A percentile compares a stretch with the other conserved stretches of the same genome.
Evolutionary conservation across 2,888 invertebrate species (phyloP).

Genomic region (Rapana venosa): DNA sequence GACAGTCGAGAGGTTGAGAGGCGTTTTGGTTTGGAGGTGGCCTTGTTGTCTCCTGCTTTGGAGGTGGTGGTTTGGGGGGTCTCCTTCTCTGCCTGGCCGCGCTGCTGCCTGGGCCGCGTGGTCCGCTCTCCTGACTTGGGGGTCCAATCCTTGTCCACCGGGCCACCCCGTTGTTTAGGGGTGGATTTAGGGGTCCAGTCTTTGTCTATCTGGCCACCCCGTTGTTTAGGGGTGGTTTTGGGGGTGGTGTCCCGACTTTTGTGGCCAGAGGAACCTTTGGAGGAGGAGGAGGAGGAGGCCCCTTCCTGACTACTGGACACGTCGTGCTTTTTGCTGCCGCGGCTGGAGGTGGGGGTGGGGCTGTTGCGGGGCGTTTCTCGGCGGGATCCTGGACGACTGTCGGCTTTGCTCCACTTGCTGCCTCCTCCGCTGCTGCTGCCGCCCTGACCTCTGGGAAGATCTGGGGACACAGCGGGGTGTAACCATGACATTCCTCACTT

Average conservation of each 20-base stretch:
- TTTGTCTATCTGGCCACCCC: constrained; percentile 24
- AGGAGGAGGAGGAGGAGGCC: background rate
- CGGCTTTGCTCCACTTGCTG: constrained; percentile 31
- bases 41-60: no score
- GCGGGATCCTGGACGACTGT: constrained; percentile 53
- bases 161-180: background rate
- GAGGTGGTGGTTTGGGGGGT: no score
- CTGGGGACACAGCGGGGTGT: no score
- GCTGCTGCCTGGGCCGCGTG: no score
- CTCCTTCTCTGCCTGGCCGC: no score
- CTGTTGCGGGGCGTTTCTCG: constrained; percentile 64
- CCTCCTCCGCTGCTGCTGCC: background rate
- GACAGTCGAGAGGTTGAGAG: constrained; percentile 29
- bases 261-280: background rate
- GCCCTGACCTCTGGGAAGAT: constrained; percentile 18
- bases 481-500: no score
- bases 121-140: constrained; percentile 24
- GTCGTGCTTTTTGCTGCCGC: background rate
- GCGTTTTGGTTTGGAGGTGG: constrained; percentile 13
- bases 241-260: constrained; percentile 15
- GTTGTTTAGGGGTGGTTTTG: constrained; percentile 20
- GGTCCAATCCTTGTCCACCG: constrained; percentile 31
- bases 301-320: background rate
- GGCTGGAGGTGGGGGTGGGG: constrained; percentile 43
- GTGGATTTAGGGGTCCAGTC: constrained; percentile 26